phyloP scores from a whole-genome alignment of 2,113 vertebrate genomes.

The Toxotes jaculatrix region DNA sequence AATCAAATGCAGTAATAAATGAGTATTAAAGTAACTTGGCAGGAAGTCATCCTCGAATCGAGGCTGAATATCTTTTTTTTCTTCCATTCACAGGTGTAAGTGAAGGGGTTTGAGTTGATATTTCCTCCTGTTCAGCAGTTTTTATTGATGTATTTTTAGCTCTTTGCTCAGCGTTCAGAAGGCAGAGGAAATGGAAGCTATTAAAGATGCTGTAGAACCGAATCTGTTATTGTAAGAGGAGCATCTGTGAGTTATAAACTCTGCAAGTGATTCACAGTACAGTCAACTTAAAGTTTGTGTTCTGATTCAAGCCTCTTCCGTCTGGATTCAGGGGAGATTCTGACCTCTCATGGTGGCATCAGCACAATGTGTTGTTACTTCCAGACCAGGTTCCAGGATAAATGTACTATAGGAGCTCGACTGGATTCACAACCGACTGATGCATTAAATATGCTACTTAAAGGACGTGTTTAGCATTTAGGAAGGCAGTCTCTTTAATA shows the following conservation, averaged over 20 bases:
- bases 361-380: not conserved
- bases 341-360: not conserved
- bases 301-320: no score
- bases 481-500: no score
- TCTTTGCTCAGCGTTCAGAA: not conserved
- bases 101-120: not conserved
- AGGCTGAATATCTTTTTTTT: constrained; percentile 34
- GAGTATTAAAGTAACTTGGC: constrained; percentile 18
- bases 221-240: no score
- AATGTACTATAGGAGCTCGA: not conserved
- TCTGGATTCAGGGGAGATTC: no score
- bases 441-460: no score
- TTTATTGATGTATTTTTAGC: not conserved
- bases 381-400: no score
- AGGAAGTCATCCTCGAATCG: constrained; percentile 9
- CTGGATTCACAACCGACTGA: not conserved
- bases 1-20: constrained; percentile 1
- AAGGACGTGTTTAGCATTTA: no score
- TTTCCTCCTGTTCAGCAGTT: not conserved
- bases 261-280: no score
- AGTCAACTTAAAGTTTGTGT: not conserved
- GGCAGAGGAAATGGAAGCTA: not conserved
- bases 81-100: not conserved
- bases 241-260: not conserved
- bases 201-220: not conserved